phyloP scores from a whole-genome alignment of 2,888 invertebrate species.

The Cacoxenus indagator region DNA sequence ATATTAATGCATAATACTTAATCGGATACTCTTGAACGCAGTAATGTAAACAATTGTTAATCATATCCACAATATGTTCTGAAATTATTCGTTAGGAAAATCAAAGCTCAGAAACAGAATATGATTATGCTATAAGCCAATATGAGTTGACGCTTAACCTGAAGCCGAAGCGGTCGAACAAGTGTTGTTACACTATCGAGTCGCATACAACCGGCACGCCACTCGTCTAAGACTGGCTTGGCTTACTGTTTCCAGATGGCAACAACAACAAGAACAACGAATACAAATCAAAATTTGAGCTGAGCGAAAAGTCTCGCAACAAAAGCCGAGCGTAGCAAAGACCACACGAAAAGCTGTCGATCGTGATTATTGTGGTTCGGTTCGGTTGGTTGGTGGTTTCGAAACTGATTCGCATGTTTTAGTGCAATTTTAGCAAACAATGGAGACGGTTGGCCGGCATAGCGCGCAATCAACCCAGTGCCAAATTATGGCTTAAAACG shows the following conservation, averaged over 20 bases:
- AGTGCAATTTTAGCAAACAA: conserved; percentile 58
- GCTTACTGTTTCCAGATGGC: too few relatives aligned
- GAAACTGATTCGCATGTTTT: conserved; percentile 34
- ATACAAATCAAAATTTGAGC: too few relatives aligned
- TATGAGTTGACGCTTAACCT: too few relatives aligned
- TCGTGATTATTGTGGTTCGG: conserved; percentile 24
- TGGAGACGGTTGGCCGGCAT: conserved; percentile 56
- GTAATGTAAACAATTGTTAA: neutral
- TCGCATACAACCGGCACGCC: too few relatives aligned
- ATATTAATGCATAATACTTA: neutral
- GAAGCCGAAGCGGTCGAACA: too few relatives aligned
- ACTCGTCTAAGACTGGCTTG: too few relatives aligned
- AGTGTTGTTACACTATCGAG: too few relatives aligned
- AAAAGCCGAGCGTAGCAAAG: neutral
- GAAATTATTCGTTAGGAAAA: too few relatives aligned
- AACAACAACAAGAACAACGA: too few relatives aligned
- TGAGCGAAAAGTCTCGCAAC: neutral
- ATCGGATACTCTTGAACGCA: too few relatives aligned
- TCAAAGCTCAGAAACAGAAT: too few relatives aligned
- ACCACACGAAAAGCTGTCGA: conserved; percentile 20
- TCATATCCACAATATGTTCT: neutral
- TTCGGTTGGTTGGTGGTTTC: neutral
- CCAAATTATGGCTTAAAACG: conserved; percentile 26
- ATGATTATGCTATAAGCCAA: too few relatives aligned
- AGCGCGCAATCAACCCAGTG: conserved; percentile 30